Base-by-base conservation (phyloP, 2,888 invertebrate species). In the Aspidiotus destructor region DNA sequence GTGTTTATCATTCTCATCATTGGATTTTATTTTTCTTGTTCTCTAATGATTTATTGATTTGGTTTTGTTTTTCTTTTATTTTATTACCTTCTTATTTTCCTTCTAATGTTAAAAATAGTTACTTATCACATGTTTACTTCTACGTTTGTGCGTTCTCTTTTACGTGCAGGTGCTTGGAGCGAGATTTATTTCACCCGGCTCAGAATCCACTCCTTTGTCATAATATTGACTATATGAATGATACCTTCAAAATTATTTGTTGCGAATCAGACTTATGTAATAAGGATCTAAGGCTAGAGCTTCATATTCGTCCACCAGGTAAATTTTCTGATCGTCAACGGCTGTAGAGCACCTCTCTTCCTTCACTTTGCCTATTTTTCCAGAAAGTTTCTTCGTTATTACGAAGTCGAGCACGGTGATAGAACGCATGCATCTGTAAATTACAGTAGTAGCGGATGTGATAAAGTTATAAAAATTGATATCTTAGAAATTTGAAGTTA, bases 121-220 rank as follows among this genome's bases (percentile, higher is more conserved):
- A 28, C 28, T 28, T 28, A 28, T 48, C 2, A 48, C n/a, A 2
- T 48, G 48, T 13, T 48, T 11, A 48, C n/a, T 48, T 48, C 11
- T 48, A 48, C 48, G 48, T 48, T 48, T 28, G 28, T 28, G n/a
- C n/a, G n/a, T 48, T 48, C 48, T 48, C 48, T 48, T 11, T 48
- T n/a, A 48, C n/a, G n/a, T n/a, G 48, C 48, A 48, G 48, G 48
- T 48, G 48, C n/a, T 48, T 48, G 48, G 48, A 48, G 48, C 10
- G 2, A 13, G n/a, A 48, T 48, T n/a, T 48, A 13, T 11, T n/a
- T 3, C n/a, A 48, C 48, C 48, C 48, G 10, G 3, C 48, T 48
- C 48, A 48, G 48, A 48, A 48, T 48, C 48, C 48, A n/a, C n/a
- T 48, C n/a, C 6, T 13, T 48, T 48, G 48, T 48, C 48, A 48